These are phyloP conservation scores for Dicrurus megarhynchus DNA, from an alignment of 2,113 vertebrate species.

Conservation along the genomic window DNA sequence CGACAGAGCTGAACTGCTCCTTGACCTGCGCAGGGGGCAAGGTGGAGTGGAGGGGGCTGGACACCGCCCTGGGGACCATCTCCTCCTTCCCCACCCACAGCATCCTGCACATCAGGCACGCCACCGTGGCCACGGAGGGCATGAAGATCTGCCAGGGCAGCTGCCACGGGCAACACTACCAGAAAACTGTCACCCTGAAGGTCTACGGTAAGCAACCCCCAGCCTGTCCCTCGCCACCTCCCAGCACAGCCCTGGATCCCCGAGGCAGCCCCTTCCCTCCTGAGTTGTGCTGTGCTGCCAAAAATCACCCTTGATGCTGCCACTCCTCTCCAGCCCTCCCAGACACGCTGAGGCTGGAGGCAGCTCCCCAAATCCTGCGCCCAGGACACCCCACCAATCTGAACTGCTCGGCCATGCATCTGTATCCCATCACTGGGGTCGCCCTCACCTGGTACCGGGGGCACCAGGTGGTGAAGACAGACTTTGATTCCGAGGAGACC, in stretches of 20 bases:
- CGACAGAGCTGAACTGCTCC: constrained; percentile 59
- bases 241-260: neutral
- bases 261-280: rapidly evolving
- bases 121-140: neutral
- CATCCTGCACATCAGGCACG: constrained; percentile 31
- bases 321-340: constrained; percentile 64
- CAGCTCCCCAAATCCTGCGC: neutral
- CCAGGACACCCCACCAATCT: neutral
- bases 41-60: constrained; percentile 72
- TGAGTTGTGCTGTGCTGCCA: neutral
- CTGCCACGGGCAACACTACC: neutral
- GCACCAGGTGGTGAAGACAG: neutral
- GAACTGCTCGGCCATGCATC: neutral
- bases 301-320: neutral
- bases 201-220: constrained; percentile 62
- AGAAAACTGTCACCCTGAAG: neutral
- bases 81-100: constrained; percentile 31
- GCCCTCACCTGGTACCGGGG: constrained; percentile 56
- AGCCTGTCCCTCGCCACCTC: rapidly evolving
- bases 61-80: constrained; percentile 59
- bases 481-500: rapidly evolving
- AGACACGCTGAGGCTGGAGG: constrained; percentile 21
- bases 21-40: neutral
- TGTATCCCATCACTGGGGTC: neutral
- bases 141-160: constrained; percentile 51